These are phyloP conservation scores for Cebidichthys violaceus DNA, from an alignment of 2,113 vertebrate genomes.

Conservation along the genomic window DNA sequence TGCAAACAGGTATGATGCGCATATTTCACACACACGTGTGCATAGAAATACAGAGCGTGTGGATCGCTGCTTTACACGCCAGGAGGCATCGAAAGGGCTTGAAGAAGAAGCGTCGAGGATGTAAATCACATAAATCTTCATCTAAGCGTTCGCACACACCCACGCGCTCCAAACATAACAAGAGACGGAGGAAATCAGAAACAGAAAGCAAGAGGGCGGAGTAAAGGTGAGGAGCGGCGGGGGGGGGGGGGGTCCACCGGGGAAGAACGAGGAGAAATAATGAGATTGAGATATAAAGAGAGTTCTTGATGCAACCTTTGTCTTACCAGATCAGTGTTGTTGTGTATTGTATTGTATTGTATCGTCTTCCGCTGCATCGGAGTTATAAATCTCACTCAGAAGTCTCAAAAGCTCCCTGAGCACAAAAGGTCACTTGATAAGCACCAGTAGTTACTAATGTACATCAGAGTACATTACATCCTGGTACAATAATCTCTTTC, in stretches of 20 bases:
- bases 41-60: background rate
- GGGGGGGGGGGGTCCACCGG: too few relatives aligned
- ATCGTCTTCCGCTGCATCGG: background rate
- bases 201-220: background rate
- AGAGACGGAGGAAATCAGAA: background rate
- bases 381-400: background rate
- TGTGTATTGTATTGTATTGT: too few relatives aligned
- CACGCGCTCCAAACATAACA: background rate
- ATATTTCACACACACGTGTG: too few relatives aligned
- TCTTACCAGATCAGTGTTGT: conserved; percentile 15
- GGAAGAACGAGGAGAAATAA: conserved; percentile 11
- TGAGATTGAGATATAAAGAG: background rate
- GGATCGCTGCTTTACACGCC: too few relatives aligned
- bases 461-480: background rate
- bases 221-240: background rate
- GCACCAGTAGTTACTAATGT: background rate
- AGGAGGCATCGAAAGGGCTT: too few relatives aligned
- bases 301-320: background rate
- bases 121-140: background rate
- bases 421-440: background rate
- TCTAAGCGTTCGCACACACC: background rate
- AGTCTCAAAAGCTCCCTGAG: background rate
- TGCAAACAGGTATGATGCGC: background rate
- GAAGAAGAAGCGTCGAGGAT: background rate
- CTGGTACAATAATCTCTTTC: background rate